Conservation (phyloP, 2,113 vertebrate genomes). For the Neodontobutis hainanensis region DNA sequence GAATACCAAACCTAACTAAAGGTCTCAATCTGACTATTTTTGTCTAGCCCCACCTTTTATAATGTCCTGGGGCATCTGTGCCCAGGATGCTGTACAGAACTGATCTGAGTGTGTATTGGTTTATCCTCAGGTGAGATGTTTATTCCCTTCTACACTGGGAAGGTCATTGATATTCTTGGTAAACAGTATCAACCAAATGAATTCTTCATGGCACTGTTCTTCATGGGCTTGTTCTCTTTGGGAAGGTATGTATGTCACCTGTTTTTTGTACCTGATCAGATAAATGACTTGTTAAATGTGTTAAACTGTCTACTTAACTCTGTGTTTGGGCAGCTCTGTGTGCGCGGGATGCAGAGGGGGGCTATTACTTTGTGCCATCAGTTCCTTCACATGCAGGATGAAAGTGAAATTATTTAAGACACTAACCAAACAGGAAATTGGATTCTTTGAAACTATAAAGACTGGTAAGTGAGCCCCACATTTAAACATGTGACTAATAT, state of each 20-base stretch:
- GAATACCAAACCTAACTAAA: too few relatives aligned
- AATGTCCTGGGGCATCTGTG: too few relatives aligned
- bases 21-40: neutral
- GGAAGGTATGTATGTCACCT: slow-evolving; percentile 71
- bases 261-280: too few relatives aligned
- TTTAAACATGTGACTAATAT: neutral
- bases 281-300: too few relatives aligned
- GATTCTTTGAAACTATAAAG: slow-evolving; percentile 75
- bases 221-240: slow-evolving; percentile 80
- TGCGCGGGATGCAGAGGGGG: slow-evolving; percentile 75
- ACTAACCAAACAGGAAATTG: slow-evolving; percentile 73
- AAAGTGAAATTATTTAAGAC: slow-evolving; percentile 68
- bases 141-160: slow-evolving; percentile 81
- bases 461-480: slow-evolving; percentile 53
- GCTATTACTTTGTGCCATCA: slow-evolving; percentile 61
- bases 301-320: neutral
- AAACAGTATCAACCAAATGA: slow-evolving; percentile 55
- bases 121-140: slow-evolving; percentile 71
- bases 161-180: slow-evolving; percentile 83
- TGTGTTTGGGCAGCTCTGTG: slow-evolving; percentile 58
- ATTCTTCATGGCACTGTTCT: slow-evolving; percentile 70
- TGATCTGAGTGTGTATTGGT: neutral
- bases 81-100: too few relatives aligned
- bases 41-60: too few relatives aligned
- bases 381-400: slow-evolving; percentile 59